Percentiles rank a stretch among this genome's conserved stretches.
These are phyloP conservation scores for Ferrisia virgata DNA, from an alignment of 2,888 invertebrate species.

Conservation along the genomic window DNA sequence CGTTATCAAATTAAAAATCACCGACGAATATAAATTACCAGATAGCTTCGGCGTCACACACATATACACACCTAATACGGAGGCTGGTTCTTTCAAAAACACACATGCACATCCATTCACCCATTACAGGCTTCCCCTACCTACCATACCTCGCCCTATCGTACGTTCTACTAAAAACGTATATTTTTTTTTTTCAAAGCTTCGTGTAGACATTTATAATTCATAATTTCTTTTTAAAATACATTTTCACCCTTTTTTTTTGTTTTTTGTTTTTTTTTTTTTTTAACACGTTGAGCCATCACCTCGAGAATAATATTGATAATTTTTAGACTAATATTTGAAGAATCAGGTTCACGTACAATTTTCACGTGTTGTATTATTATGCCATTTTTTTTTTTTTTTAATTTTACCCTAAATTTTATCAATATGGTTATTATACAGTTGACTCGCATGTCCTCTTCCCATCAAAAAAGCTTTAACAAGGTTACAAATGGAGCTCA, in stretches of 20 bases:
- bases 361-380: too few species aligned
- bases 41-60: too few species aligned
- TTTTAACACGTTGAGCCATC: not conserved
- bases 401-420: too few species aligned
- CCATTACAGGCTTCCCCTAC: too few species aligned
- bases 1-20: slow-evolving; percentile 2
- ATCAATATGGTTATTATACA: too few species aligned
- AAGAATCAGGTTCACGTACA: too few species aligned
- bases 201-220: not conserved
- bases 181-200: not conserved
- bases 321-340: not conserved
- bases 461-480: too few species aligned
- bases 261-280: not conserved
- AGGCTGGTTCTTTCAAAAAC: not conserved
- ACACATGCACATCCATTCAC: not conserved
- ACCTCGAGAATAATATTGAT: not conserved
- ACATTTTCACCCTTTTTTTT: not conserved
- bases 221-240: not conserved
- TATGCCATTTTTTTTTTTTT: too few species aligned
- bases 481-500: too few species aligned
- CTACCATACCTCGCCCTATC: not conserved
- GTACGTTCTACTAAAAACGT: not conserved
- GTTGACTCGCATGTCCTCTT: too few species aligned
- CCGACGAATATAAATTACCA: not conserved
- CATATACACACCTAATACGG: too few species aligned